A percentile compares a stretch with the other conserved stretches of the same genome.
Conservation (phyloP, 2,888 invertebrate species). For the Drosophila niveifrons region DNA sequence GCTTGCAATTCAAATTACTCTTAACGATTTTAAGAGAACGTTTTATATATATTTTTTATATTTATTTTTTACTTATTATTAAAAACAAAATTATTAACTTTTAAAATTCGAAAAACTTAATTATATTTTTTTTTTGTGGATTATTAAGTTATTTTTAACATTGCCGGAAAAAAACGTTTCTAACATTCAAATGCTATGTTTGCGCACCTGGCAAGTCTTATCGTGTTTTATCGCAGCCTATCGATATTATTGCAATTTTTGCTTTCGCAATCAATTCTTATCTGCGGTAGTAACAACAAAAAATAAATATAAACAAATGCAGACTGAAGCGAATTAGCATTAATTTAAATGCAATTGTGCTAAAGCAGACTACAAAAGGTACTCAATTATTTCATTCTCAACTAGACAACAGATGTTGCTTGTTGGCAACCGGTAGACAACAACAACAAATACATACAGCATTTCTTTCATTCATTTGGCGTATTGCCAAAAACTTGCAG, state of each 20-base stretch:
- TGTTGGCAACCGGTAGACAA: conserved; percentile 34
- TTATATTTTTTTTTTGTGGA: neutral
- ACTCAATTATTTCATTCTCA: conserved; percentile 24
- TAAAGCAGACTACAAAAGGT: conserved; percentile 21
- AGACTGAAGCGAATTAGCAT: conserved; percentile 7
- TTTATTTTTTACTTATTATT: too few relatives aligned
- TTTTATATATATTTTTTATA: neutral
- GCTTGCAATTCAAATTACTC: neutral
- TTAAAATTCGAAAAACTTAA: neutral
- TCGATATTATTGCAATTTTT: conserved; percentile 39
- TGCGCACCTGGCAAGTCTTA: conserved; percentile 5
- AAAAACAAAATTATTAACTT: neutral
- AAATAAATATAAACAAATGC: conserved; percentile 25
- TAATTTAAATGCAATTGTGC: conserved; percentile 16
- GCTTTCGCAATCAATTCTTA: neutral
- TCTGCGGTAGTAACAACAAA: conserved; percentile 10
- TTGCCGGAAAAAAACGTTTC: neutral
- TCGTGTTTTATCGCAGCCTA: neutral
- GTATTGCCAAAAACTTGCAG: conserved; percentile 53
- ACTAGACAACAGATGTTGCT: conserved; percentile 40
- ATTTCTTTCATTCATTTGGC: conserved; percentile 50
- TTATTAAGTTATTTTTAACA: too few relatives aligned
- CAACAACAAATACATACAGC: conserved; percentile 18
- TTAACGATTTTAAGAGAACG: neutral
- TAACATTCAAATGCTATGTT: conserved; percentile 31